Conservation (phyloP, 2,797 vertebrate species). For the Lagorchestes hirsutus region DNA sequence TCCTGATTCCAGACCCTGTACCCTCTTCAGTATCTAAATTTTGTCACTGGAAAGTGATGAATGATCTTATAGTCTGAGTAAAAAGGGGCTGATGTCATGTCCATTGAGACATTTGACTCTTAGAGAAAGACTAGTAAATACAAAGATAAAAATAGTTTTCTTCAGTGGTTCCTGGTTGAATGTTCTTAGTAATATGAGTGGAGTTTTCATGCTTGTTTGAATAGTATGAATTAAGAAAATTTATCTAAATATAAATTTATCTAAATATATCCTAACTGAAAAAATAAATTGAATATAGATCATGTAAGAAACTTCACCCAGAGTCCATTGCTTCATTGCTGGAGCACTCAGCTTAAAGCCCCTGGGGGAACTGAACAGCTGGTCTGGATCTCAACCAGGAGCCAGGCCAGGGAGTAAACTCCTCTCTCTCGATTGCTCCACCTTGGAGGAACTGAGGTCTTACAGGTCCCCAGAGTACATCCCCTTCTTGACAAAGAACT, state of each 20-base stretch:
- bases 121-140: background rate
- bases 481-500: no score
- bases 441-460: no score
- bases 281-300: background rate
- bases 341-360: no score
- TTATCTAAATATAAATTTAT: slow-evolving; percentile 13
- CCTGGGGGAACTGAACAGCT: no score
- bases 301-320: background rate
- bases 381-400: no score
- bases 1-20: background rate
- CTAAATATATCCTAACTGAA: background rate
- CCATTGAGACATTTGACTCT: no score
- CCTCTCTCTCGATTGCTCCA: no score
- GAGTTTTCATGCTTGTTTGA: background rate
- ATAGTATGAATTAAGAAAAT: background rate
- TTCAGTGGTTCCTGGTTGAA: background rate
- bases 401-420: no score
- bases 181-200: background rate
- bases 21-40: background rate
- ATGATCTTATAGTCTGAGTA: background rate
- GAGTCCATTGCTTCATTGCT: no score
- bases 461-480: no score
- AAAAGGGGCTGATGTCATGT: background rate
- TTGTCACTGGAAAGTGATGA: background rate
- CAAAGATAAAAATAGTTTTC: background rate